Conservation (phyloP, 2,888 invertebrate species). For the Melanostoma mellinum region DNA sequence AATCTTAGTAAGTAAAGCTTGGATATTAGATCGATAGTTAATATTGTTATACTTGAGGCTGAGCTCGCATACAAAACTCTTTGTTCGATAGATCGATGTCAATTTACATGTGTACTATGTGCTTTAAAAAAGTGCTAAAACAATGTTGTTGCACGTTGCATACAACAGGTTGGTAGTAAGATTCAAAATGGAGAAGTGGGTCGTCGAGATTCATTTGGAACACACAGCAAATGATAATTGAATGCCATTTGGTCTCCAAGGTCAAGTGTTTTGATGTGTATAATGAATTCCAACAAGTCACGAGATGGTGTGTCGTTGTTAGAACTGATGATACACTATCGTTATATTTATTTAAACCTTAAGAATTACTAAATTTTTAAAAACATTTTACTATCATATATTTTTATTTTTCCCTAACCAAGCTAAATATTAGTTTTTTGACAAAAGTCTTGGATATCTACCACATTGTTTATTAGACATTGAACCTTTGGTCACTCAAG, state of each 20-base stretch:
- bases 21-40: constrained; percentile 2
- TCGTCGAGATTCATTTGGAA: constrained; percentile 61
- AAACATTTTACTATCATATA: too few species aligned
- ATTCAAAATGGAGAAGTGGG: constrained; percentile 68
- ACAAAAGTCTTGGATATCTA: too few species aligned
- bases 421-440: too few species aligned
- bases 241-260: constrained; percentile 62
- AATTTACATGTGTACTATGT: constrained; percentile 1
- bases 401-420: too few species aligned
- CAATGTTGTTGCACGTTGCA: constrained; percentile 40
- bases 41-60: constrained; percentile 27
- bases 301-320: constrained; percentile 41
- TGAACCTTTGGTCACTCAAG: not conserved
- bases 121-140: constrained; percentile 3
- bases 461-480: too few species aligned
- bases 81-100: constrained; percentile 29
- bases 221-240: constrained; percentile 53
- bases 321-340: constrained; percentile 11
- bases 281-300: constrained; percentile 59
- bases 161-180: constrained; percentile 40
- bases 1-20: constrained; percentile 22
- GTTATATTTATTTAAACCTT: not conserved
- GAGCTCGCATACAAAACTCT: constrained; percentile 18
- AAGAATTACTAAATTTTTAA: too few species aligned
- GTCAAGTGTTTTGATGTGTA: constrained; percentile 64